Evolutionary conservation across 2,888 invertebrate genomes (phyloP), one percentile per base, ranked within the genome.

Genomic region (Lasioglossum villosulum): DNA sequence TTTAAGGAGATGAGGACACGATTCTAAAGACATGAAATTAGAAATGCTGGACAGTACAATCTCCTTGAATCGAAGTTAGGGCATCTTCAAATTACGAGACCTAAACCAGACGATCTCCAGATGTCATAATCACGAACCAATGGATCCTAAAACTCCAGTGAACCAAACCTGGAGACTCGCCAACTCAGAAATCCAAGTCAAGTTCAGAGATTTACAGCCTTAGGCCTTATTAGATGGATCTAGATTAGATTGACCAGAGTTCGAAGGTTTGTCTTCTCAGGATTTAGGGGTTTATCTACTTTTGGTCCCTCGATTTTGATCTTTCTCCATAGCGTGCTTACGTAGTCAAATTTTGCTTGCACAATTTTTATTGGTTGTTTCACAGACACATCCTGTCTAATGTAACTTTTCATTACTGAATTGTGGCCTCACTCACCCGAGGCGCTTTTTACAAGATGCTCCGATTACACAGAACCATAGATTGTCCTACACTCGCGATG

Each of bases 401-500:
- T 27, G 27, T 4, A 30, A 14, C 59, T 59, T 66, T 66, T 66
- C 34, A 23, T 34, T 66, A 66, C 34, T 34, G 34, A 34, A 14
- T 8, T 34, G 63, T 16, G 63, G 27, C 19, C 30, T 6, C 16
- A 3, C 30, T 16, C 30, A 16, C 5, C 30, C 30, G 63, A 6
- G 63, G 63, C 34, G 19, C 19, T 66, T 66, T 66, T 66, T 19
- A 66, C 66, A 19, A 34, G 19, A 19, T 66, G 66, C 66, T 34
- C 30, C 30, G 66, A 66, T 30, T 66, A 66, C 66, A 19, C 2
- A 19, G 66, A 10, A 30, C 66, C 16, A 34, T 34, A 66, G 30
- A 66, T 66, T 66, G 66, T 66, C 66, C 66, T 66, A 66, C 34
- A 34, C 66, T 19, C 30, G 66, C 34, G 66, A 66, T 5, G 30